Evolutionary conservation across 2,888 invertebrate species (phyloP), one percentile per base, ranked within the genome.

Genomic region (Meiosimyza platycephala): DNA sequence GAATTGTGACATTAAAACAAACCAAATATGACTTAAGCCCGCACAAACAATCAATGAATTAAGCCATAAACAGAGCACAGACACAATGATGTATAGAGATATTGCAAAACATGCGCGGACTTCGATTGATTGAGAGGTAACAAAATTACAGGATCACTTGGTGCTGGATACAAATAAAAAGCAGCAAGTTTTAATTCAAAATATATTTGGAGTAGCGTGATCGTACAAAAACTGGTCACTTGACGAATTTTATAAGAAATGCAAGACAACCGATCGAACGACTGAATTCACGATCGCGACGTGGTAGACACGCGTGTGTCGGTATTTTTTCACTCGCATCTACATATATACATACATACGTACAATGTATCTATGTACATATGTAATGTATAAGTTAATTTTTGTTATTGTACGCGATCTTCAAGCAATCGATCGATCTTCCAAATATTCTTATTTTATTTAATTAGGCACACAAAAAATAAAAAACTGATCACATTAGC

Each of bases 251-350:
- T 9, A 69, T 51, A 22, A 64, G 64, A 55, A 15, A 16, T 22
- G 22, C 50, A 28, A 15, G 22, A 68, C 59, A 68, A 50, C 28
- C 40, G 54, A 66, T 54, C 66, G 40, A 54, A 54, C 51, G 66
- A n/a, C 22, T 13, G 6, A 40, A 48, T 47, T n/a, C 59, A 22
- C 63, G 48, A 63, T 48, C 63, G 63, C 63, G 63, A 63, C 63
- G 63, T 63, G 63, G 63, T 62, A 13, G 47, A 62, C 47, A 47
- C n/a, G 16, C 62, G 33, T 63, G 12, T 63, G 40, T 40, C 40
- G 63, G 7, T 16, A 47, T 28, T 18, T 48, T 48, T n/a, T 50
- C n/a, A 16, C 28, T 33, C 2, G 15, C 47, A 59, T 28, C 57
- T 57, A 57, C 48, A 68, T 69, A 22, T 48, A 47, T 40, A 57